A percentile compares a stretch with the other conserved stretches of the same genome.
Conservation (phyloP, 2,888 invertebrate species). For the Leucophenga montana region DNA sequence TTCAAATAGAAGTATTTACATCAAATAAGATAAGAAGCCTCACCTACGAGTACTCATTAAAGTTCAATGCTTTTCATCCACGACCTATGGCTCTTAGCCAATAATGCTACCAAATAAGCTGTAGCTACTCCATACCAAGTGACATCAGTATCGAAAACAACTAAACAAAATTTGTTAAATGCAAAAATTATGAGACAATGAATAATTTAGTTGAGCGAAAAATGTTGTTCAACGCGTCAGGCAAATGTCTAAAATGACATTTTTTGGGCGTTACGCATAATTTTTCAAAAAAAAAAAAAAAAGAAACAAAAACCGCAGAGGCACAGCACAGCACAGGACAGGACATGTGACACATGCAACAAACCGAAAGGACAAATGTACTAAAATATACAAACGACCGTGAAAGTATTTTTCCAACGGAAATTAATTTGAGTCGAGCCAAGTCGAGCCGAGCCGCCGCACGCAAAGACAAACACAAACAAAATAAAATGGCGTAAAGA, state of each 20-base stretch:
- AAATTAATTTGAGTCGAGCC: slow-evolving; percentile 12
- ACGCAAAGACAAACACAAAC: slow-evolving; percentile 6
- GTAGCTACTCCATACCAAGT: too few species aligned
- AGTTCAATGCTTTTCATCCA: too few species aligned
- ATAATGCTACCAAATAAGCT: too few species aligned
- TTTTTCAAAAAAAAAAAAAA: background rate
- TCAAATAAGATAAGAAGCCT: too few species aligned
- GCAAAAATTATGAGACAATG: too few species aligned
- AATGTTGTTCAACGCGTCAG: background rate
- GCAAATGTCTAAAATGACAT: background rate
- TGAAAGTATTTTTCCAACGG: slow-evolving; percentile 11
- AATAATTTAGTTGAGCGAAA: background rate
- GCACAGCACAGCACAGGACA: background rate
- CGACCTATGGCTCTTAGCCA: too few species aligned
- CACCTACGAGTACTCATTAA: too few species aligned
- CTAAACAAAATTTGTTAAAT: too few species aligned
- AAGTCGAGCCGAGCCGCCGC: background rate
- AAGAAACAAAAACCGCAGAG: too few species aligned
- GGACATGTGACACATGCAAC: slow-evolving; percentile 5
- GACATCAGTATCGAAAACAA: too few species aligned
- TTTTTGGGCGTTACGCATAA: background rate
- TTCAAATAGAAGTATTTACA: too few species aligned
- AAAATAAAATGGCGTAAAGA: background rate
- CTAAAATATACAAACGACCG: background rate
- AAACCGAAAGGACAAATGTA: background rate